Evolutionary conservation across 2,797 vertebrate species (phyloP), one percentile per base, ranked within the genome.

Genomic region (Lagorchestes hirsutus): DNA sequence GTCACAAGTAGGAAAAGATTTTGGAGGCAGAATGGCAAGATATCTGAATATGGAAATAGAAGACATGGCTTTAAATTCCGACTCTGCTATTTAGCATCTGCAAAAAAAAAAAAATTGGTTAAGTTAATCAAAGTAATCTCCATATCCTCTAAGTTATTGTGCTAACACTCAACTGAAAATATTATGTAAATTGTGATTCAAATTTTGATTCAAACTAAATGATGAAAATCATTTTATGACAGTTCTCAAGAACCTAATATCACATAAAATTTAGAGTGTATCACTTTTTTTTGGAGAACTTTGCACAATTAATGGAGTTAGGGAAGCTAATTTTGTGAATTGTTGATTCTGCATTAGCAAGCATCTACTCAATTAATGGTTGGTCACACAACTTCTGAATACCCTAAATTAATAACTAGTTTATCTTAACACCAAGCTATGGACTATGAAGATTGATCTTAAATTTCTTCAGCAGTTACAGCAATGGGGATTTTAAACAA

Each of bases 221-320:
- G 5, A 91, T 14, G 2, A 91, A 93, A 95, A 95, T 16, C 31
- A 90, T 92, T 40, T 93, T 94, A 90, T 92, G 92, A 95, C 5
- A 92, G 18, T 8, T 95, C 93, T 91, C 11, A 90, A 90, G 59
- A 67, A 95, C 91, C 6, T 93, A 24, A 0, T n/a, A 97, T 94
- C 92, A 46, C 50, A 55, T 87, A 16, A 93, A 92, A 87, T 67
- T 18, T 0, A 74, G 92, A 56, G 87, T 40, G 9, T 10, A 54
- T 90, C 14, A 31, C n/a, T 93, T 34, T 55, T 56, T 52, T 1
- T 57, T 54, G 90, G 50, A 91, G 14, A 29, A 96, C 40, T 91
- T 95, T 90, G 29, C 5, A 93, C 54, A 54, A 87, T n/a, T 93
- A 62, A 55, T 95, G 29, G 95, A 1, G 52, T 93, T 94, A 59